These are phyloP conservation scores for Sebastes nivosus DNA, from an alignment of 2,797 vertebrate species.

Conservation along the genomic window DNA sequence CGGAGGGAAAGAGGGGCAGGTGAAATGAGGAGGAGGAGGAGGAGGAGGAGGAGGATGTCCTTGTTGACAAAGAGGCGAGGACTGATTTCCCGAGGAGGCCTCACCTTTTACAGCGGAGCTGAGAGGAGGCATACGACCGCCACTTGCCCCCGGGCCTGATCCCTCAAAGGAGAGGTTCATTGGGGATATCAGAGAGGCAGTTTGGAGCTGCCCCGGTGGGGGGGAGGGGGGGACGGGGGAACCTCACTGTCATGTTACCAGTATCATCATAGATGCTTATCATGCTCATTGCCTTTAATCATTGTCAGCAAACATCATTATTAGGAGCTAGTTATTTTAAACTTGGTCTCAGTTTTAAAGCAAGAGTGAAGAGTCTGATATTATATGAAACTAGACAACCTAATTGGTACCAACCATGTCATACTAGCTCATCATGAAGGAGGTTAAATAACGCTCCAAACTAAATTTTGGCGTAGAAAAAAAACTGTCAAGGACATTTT, in stretches of 20 bases:
- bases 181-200: constrained; percentile 56
- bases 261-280: constrained; percentile 58
- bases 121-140: constrained; percentile 1
- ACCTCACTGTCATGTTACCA: constrained; percentile 32
- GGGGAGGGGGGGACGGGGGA: not conserved
- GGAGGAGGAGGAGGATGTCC: constrained; percentile 66
- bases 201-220: constrained; percentile 17
- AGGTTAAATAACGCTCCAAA: too few relatives aligned
- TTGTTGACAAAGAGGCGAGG: constrained; percentile 72
- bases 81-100: constrained; percentile 58
- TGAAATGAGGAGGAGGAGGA: constrained; percentile 13
- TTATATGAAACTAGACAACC: too few relatives aligned
- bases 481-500: too few relatives aligned
- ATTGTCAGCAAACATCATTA: constrained; percentile 21
- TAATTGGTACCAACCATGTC: too few relatives aligned
- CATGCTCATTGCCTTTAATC: constrained; percentile 59
- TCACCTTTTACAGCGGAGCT: constrained; percentile 34
- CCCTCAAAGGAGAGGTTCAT: constrained; percentile 42
- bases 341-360: not conserved
- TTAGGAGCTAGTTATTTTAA: constrained; percentile 13
- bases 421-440: too few relatives aligned
- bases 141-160: constrained; percentile 26
- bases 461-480: too few relatives aligned
- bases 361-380: too few relatives aligned
- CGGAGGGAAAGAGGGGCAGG: constrained; percentile 25